Base-by-base conservation (phyloP, 2,797 vertebrate genomes). In the Lacerta viridis region DNA sequence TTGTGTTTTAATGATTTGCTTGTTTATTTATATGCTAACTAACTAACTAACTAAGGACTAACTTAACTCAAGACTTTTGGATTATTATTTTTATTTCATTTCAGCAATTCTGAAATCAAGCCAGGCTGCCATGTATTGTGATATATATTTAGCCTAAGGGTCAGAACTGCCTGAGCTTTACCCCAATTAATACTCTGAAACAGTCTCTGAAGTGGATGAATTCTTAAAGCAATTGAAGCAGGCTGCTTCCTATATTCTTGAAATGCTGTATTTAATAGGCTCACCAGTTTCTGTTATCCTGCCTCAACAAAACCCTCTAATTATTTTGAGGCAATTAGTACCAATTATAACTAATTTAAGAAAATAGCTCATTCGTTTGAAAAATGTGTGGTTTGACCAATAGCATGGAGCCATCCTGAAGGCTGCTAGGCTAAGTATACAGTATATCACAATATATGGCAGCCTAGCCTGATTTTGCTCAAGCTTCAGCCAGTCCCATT, bases 301-400 rank as follows among this genome's bases (percentile, higher is more conserved):
- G 23, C n/a, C 9, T 69, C 69, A 87, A 66, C 11, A 87, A 82
- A 15, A 59, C 27, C 25, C 9, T 69, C 17, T 27, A 61, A 59
- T 84, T 88, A 71, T 84, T 84, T n/a, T 83, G 41, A 84, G 27
- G 17, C 43, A 78, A 83, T 68, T 66, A 76, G 36, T 39, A 46
- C 29, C 69, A 82, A 27, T 72, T 68, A 69, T 61, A 86, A 43
- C 50, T 46, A 72, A 87, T 74, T 72, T 41, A 80, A 59, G 8
- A 15, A 87, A 7, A 71, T 41, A 39, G 80, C 25, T 33, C 18
- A 50, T 39, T 71, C 9, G 2, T 55, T 71, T 78, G 33, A 11
- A 39, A 39, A 59, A 55, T 7, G 13, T 11, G 23, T 17, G 69
- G 18, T 74, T 46, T 27, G 20, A 25, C n/a, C 39, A 87, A 64